Conservation (phyloP, 2,888 invertebrate species). For the Pristionchus fissidentatus region DNA sequence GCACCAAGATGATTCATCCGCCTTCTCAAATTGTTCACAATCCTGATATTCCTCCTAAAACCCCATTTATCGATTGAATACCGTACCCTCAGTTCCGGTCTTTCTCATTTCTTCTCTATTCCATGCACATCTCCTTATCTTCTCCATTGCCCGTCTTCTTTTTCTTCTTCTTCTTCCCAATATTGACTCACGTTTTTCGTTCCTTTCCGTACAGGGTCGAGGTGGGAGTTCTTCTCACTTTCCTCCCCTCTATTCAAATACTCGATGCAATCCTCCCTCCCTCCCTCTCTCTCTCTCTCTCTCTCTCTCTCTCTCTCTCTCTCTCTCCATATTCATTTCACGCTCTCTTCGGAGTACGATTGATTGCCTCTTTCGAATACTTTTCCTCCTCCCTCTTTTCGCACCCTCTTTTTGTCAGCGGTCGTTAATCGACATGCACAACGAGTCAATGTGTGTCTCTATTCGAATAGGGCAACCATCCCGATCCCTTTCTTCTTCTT, state of each 20-base stretch:
- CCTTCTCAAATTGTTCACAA: too few relatives aligned
- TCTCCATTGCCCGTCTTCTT: not conserved
- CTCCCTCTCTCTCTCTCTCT: slow-evolving; percentile 37
- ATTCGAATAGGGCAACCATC: not conserved
- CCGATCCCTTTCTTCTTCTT: not conserved
- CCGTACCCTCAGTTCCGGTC: too few relatives aligned
- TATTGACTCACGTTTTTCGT: slow-evolving; percentile 43
- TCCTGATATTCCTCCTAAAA: too few relatives aligned
- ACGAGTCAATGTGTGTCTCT: not conserved
- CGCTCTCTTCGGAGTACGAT: not conserved
- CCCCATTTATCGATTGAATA: too few relatives aligned
- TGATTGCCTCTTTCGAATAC: not conserved
- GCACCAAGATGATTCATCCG: not conserved
- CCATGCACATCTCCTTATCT: slow-evolving; percentile 25
- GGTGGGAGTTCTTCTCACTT: slow-evolving; percentile 35
- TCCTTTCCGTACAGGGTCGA: slow-evolving; percentile 39
- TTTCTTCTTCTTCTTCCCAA: too few relatives aligned
- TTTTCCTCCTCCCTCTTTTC: not conserved
- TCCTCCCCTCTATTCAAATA: slow-evolving; percentile 23
- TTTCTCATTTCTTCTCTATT: not conserved
- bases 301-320: not conserved
- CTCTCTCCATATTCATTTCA: slow-evolving; percentile 12
- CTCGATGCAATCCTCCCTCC: not conserved
- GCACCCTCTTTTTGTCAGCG: not conserved
- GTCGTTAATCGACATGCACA: not conserved